Percentiles rank a stretch among this genome's conserved stretches.
Evolutionary conservation across 1,140 invertebrate species (phyloP).

Genomic region (Megalonaias nervosa): DNA sequence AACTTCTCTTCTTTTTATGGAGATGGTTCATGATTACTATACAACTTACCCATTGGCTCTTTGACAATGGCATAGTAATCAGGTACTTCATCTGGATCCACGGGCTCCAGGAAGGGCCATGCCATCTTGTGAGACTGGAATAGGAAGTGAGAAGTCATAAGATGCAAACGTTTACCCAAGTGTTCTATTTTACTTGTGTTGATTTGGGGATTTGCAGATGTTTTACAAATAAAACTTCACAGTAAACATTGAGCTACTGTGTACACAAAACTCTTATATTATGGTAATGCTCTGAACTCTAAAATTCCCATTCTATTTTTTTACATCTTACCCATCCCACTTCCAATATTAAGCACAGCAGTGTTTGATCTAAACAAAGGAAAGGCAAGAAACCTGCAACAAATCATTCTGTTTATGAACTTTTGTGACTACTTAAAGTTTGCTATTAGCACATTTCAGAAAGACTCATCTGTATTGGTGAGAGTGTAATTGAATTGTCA

Average conservation of each 20-base stretch:
- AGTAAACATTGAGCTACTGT: not conserved
- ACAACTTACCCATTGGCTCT: constrained; percentile 94
- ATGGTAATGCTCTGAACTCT: not conserved
- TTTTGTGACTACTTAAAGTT: no score
- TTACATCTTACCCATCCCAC: not conserved
- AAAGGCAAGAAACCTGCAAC: no score
- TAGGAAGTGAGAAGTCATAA: constrained; percentile 7
- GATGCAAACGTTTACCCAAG: no score
- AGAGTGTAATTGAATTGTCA: no score
- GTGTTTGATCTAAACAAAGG: no score
- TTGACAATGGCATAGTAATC: constrained; percentile 98
- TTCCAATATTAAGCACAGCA: no score
- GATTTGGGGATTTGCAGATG: not conserved
- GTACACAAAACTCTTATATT: not conserved
- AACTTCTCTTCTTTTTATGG: not conserved
- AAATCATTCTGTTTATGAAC: no score
- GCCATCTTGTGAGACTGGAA: constrained; percentile 78
- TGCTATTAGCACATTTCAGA: no score
- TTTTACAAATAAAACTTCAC: constrained; percentile 1
- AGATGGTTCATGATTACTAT: not conserved
- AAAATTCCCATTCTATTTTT: not conserved
- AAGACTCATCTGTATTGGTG: no score
- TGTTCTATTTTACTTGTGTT: no score
- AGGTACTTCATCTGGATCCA: constrained; percentile 94
- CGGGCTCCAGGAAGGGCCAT: constrained; percentile 98